A percentile compares a stretch with the other conserved stretches of the same genome.
Evolutionary conservation across 2,888 invertebrate species (phyloP).

Genomic region (Eupithecia subfuscata): DNA sequence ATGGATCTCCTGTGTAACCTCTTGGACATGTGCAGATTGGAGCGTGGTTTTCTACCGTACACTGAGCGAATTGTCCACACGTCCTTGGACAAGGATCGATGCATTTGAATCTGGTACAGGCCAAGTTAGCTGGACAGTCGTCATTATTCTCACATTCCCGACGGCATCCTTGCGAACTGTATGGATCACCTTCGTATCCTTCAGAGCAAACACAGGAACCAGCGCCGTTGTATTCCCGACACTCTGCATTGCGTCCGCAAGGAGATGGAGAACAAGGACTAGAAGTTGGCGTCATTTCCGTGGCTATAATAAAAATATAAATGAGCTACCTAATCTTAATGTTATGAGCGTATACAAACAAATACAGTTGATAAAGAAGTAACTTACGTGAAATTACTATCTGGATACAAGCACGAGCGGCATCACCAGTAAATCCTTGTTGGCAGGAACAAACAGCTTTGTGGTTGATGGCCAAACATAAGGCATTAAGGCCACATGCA

Average conservation of each 20-base stretch:
- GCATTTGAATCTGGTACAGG: slow-evolving; percentile 93
- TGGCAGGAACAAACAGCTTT: slow-evolving; percentile 91
- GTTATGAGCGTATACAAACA: background rate
- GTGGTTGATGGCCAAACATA: slow-evolving; percentile 94
- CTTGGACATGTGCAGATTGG: slow-evolving; percentile 90
- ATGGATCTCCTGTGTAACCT: slow-evolving; percentile 92
- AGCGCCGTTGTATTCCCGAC: slow-evolving; percentile 91
- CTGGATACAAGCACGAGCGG: slow-evolving; percentile 86
- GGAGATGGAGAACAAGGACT: slow-evolving; percentile 93
- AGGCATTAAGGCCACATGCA: slow-evolving; percentile 90
- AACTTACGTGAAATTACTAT: slow-evolving; percentile 77
- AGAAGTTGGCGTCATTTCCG: slow-evolving; percentile 85
- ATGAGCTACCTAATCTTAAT: background rate
- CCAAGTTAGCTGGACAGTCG: slow-evolving; percentile 88
- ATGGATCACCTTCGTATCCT: slow-evolving; percentile 93
- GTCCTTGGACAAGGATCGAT: slow-evolving; percentile 93
- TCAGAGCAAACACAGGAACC: slow-evolving; percentile 93
- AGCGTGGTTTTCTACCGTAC: slow-evolving; percentile 90
- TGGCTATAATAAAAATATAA: slow-evolving; percentile 65
- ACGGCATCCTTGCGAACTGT: slow-evolving; percentile 87
- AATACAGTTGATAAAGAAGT: background rate
- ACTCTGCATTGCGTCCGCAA: slow-evolving; percentile 93
- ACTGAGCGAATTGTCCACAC: slow-evolving; percentile 92
- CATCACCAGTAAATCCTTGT: slow-evolving; percentile 92
- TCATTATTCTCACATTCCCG: slow-evolving; percentile 91